phyloP scores from a whole-genome alignment of 2,797 vertebrate genomes.

The Hemibagrus guttatus region DNA sequence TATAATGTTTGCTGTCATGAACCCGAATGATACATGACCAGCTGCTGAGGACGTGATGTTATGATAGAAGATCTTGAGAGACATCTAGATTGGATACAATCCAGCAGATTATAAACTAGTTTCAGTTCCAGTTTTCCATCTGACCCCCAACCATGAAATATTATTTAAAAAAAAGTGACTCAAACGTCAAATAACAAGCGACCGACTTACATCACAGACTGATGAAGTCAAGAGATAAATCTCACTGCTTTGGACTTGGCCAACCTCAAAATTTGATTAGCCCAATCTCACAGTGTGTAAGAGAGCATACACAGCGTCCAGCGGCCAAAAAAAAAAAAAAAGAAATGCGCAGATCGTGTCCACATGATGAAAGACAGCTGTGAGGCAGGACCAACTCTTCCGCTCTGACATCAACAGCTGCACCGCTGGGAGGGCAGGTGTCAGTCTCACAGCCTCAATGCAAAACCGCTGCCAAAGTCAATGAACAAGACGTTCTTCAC shows the following conservation, averaged over 20 bases:
- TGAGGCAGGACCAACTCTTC: conserved; percentile 17
- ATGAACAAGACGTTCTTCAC: background rate
- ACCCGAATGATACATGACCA: background rate
- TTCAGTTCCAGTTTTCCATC: background rate
- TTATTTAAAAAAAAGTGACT: background rate
- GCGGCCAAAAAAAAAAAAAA: background rate
- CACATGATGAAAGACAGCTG: conserved; percentile 8
- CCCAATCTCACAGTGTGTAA: background rate
- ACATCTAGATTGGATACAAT: background rate
- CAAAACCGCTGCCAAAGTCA: conserved; percentile 15
- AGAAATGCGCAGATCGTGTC: background rate
- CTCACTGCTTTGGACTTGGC: background rate
- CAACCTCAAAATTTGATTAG: background rate
- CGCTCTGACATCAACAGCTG: conserved; percentile 35
- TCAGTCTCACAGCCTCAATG: conserved; percentile 32
- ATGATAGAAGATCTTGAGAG: background rate
- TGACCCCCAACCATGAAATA: background rate
- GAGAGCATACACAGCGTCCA: background rate
- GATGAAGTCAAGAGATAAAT: background rate
- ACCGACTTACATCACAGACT: background rate
- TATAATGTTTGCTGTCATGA: background rate
- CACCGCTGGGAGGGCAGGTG: conserved; percentile 33
- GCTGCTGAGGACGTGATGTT: background rate
- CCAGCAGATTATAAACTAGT: background rate
- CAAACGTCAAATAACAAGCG: background rate